Evolutionary conservation across 64 coral and sea anemone genomes (phyloP).

Genomic region (Stichodactyla mertensii): DNA sequence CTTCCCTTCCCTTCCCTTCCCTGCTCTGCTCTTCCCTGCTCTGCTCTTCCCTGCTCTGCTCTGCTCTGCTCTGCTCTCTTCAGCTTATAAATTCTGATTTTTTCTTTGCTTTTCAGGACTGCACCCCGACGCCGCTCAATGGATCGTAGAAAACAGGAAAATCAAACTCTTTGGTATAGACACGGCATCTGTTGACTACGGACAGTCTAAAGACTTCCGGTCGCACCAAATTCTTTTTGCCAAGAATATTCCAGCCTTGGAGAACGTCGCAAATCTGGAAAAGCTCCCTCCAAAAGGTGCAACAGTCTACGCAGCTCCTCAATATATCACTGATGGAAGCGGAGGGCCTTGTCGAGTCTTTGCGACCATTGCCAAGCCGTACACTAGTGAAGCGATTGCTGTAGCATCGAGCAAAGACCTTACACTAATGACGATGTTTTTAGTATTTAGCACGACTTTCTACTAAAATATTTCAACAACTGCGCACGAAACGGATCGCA

Average conservation of each 20-base stretch:
- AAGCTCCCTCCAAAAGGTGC: constrained; percentile 57
- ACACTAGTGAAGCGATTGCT: neutral
- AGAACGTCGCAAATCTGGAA: constrained; percentile 72
- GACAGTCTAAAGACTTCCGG: constrained; percentile 27
- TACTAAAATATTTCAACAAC: no score
- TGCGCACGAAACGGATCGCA: no score
- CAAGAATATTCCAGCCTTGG: constrained; percentile 57
- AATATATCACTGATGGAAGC: constrained; percentile 55
- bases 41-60: no score
- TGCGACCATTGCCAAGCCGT: constrained; percentile 14
- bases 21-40: no score
- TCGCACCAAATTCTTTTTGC: constrained; percentile 37
- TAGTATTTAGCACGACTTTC: neutral
- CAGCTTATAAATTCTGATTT: neutral
- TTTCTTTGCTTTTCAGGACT: constrained; percentile 15
- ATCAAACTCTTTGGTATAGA: constrained; percentile 59
- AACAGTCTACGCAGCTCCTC: constrained; percentile 55
- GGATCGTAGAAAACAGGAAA: constrained; percentile 48
- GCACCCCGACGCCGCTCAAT: constrained; percentile 40
- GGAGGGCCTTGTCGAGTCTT: constrained; percentile 58
- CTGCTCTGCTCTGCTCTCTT: neutral
- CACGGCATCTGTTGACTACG: constrained; percentile 54
- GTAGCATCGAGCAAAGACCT: neutral
- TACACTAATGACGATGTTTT: neutral
- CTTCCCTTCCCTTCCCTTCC: no score